Base-by-base conservation (phyloP, 2,888 invertebrate genomes). In the Tanypteryx hageni region DNA sequence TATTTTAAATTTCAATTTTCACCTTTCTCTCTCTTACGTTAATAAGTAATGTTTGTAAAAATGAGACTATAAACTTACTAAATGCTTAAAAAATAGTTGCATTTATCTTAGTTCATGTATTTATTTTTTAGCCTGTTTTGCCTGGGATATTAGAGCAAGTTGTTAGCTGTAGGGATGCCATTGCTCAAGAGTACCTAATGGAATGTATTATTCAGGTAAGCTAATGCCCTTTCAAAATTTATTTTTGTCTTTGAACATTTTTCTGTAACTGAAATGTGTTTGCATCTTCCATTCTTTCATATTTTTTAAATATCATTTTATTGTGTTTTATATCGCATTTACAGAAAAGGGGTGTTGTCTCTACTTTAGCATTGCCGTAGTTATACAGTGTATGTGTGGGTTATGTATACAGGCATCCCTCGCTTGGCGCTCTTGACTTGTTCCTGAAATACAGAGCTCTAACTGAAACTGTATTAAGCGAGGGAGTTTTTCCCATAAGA, bases 111-210 rank as follows among this genome's bases (percentile, higher is more conserved):
- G n/a, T n/a, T 0, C n/a, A 68, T 92, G 83, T 59, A 68, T 85
- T 82, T 82, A 92, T 22, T 64, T 94, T 94, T 92, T 94, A 96
- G 96, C 96, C 97, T 93, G 99, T 99, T 93, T 96, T 99, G 94
- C 99, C 99, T 0, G 99, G 99, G 10, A 99, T 99, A 93, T 96
- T 99, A 94, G 99, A 99, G 95, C 99, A 99, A 96, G 99, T 99
- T 31, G 99, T 99, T 92, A 99, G 99, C 95, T 99, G 99, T 94
- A 96, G 98, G 93, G 99, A 99, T 95, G 98, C 99, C 0, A 99
- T 99, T 93, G 99, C 99, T 0, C 99, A 99, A 96, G 99, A 99
- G 95, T 99, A 99, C 95, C 96, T 99, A 44, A 99, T 99, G 99
- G 99, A 99, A 95, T 99, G 99, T 94, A 98, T 99, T 93, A 99